Evolutionary conservation across 2,888 invertebrate genomes (phyloP).

Genomic region (Sialis lutaria): DNA sequence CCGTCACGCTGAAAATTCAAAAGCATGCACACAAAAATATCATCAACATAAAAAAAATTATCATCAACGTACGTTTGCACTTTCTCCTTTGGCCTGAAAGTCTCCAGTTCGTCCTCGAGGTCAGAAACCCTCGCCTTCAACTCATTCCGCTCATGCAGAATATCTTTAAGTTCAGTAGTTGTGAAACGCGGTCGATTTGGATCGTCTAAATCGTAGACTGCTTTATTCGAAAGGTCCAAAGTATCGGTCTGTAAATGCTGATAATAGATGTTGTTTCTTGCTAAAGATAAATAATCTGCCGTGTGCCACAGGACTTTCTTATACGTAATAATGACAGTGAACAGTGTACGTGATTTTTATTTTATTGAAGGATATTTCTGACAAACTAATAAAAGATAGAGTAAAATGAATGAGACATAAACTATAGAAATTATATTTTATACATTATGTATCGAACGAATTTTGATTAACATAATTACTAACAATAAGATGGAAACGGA

Average conservation of each 20-base stretch:
- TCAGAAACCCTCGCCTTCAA: conserved; percentile 81
- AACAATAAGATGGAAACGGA: too few species aligned
- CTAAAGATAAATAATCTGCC: too few species aligned
- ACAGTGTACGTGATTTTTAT: too few species aligned
- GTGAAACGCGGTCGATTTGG: conserved; percentile 69
- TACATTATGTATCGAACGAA: too few species aligned
- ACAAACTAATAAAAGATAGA: too few species aligned
- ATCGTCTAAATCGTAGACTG: conserved; percentile 43
- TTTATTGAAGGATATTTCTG: too few species aligned
- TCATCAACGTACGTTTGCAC: conserved; percentile 26
- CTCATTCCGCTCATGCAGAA: conserved; percentile 83
- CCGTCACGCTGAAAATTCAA: background rate
- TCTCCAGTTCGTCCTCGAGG: conserved; percentile 80
- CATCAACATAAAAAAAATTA: too few species aligned
- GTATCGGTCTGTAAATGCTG: conserved; percentile 22
- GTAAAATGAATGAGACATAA: too few species aligned
- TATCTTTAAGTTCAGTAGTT: conserved; percentile 66
- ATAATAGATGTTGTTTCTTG: conserved; percentile 9
- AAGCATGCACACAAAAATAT: background rate
- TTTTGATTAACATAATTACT: too few species aligned
- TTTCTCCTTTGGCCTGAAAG: conserved; percentile 42
- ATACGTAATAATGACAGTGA: too few species aligned
- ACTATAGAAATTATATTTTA: too few species aligned
- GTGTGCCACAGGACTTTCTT: too few species aligned
- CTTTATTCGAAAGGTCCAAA: conserved; percentile 35